Conservation (phyloP, 2,888 invertebrate species). For the Subacronicta megacephala region DNA sequence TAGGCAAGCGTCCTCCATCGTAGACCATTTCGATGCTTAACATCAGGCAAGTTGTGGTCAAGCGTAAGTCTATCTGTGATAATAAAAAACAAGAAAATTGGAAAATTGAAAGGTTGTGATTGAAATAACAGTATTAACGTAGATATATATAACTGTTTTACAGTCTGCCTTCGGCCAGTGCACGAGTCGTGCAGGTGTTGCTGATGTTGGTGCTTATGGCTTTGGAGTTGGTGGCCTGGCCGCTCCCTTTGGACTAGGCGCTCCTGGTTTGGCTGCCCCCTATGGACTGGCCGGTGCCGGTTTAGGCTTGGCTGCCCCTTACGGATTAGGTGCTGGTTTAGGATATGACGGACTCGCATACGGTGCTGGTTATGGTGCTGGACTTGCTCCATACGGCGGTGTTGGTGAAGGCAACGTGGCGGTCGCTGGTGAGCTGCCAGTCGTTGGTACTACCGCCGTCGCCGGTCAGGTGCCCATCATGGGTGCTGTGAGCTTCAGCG, state of each 20-base stretch:
- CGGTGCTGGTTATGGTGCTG: slow-evolving; percentile 11
- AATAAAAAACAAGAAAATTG: no score
- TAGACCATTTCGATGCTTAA: no score
- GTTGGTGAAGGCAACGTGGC: slow-evolving; percentile 50
- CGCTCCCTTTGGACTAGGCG: neutral
- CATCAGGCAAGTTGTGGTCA: no score
- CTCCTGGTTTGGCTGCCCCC: neutral
- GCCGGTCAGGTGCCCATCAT: slow-evolving; percentile 56
- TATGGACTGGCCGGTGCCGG: slow-evolving; percentile 5
- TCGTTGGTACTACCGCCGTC: slow-evolving; percentile 55
- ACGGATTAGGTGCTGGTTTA: neutral
- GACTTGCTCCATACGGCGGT: slow-evolving; percentile 35
- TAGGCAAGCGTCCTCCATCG: no score
- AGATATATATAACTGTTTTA: no score
- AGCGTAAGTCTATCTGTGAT: no score
- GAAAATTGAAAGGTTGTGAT: no score
- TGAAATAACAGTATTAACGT: no score
- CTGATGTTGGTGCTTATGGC: slow-evolving; percentile 4
- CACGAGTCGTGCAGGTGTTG: slow-evolving; percentile 19
- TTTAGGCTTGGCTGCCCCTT: neutral
- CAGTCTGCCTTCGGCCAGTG: slow-evolving; percentile 29
- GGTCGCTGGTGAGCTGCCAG: slow-evolving; percentile 51
- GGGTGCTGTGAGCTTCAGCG: neutral
- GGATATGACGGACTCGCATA: slow-evolving; percentile 10
- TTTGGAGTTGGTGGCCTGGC: neutral